These are phyloP conservation scores for Andricus quercusramuli DNA, from an alignment of 2,888 invertebrate genomes.

Conservation along the genomic window DNA sequence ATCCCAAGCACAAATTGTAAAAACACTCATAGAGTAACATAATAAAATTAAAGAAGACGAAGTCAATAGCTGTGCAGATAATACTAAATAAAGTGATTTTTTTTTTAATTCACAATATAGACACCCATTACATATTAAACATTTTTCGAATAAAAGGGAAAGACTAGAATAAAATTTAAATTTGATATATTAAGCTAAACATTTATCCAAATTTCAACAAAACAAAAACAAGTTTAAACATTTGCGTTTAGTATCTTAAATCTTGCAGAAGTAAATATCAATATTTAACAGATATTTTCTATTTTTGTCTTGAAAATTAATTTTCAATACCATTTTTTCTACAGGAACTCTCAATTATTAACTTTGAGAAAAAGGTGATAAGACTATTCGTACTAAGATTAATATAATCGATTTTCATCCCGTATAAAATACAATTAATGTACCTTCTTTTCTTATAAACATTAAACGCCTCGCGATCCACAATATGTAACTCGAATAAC, in stretches of 20 bases:
- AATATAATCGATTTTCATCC: background rate
- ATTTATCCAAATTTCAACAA: background rate
- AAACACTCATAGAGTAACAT: background rate
- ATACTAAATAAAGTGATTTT: background rate
- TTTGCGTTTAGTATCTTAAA: background rate
- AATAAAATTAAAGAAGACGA: background rate
- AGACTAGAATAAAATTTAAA: constrained; percentile 15
- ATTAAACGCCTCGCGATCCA: background rate
- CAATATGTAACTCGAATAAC: background rate
- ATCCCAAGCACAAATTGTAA: constrained; percentile 17
- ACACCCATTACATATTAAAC: background rate
- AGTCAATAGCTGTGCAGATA: constrained; percentile 1
- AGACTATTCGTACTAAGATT: background rate
- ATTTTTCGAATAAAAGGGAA: background rate
- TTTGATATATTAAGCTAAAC: background rate
- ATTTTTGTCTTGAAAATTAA: background rate
- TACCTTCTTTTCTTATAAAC: background rate
- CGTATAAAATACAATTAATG: background rate
- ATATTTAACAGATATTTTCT: background rate
- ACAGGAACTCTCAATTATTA: background rate
- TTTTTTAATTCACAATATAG: background rate
- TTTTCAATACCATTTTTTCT: background rate
- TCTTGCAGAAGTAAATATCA: background rate
- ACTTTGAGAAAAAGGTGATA: background rate
- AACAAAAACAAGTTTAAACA: background rate